phyloP scores from a whole-genome alignment of 2,888 invertebrate genomes.

The Coecobrya sp. region DNA sequence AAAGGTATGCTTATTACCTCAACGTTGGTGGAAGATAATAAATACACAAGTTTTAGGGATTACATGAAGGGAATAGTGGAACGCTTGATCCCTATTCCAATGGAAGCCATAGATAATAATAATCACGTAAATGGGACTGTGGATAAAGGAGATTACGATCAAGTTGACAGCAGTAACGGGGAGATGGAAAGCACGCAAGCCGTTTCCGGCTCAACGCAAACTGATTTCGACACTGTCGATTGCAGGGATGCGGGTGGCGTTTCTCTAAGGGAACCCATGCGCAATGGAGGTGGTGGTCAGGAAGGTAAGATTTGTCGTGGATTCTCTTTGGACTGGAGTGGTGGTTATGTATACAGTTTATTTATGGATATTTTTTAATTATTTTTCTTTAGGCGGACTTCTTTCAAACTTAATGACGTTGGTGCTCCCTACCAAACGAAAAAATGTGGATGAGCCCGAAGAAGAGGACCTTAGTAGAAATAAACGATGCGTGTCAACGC shows the following conservation, averaged over 20 bases:
- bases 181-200: neutral
- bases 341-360: neutral
- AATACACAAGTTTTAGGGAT: slow-evolving; percentile 19
- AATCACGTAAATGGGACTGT: neutral
- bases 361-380: neutral
- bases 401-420: slow-evolving; percentile 79
- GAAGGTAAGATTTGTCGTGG: too few species aligned
- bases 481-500: slow-evolving; percentile 73
- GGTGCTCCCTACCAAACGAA: slow-evolving; percentile 71
- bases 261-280: neutral
- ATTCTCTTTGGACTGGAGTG: too few species aligned
- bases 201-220: slow-evolving; percentile 79
- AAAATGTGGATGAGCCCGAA: neutral
- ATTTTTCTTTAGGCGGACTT: slow-evolving; percentile 70
- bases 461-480: slow-evolving; percentile 9
- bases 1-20: slow-evolving; percentile 3
- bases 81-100: neutral
- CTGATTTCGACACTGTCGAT: slow-evolving; percentile 81
- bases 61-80: neutral
- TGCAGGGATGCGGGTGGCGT: neutral
- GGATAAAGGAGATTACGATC: slow-evolving; percentile 38
- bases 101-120: slow-evolving; percentile 21
- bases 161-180: slow-evolving; percentile 51
- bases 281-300: neutral
- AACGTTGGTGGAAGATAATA: neutral